Evolutionary conservation across 2,888 invertebrate genomes (phyloP).

Genomic region (Cosmopolites sordidus): DNA sequence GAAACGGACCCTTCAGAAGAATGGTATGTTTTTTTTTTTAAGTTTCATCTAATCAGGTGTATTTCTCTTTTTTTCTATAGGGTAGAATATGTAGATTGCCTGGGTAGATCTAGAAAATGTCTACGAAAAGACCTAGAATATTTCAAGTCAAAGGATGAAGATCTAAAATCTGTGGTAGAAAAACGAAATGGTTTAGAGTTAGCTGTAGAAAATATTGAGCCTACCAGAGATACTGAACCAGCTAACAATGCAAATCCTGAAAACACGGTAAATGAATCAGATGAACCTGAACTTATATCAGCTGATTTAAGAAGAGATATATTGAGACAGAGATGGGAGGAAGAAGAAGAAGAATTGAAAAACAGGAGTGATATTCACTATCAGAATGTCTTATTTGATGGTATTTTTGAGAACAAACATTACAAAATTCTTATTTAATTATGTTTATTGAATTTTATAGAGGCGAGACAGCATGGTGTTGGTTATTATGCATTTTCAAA

Average conservation of each 20-base stretch:
- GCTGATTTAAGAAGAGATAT: constrained; percentile 61
- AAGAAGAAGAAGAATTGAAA: constrained; percentile 69
- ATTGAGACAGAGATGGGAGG: constrained; percentile 82
- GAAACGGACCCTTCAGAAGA: constrained; percentile 53
- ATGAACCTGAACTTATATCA: constrained; percentile 49
- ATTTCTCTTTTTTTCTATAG: no score
- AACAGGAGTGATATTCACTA: constrained; percentile 81
- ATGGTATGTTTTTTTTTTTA: constrained; percentile 50
- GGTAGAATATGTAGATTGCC: constrained; percentile 84
- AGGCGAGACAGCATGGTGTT: constrained; percentile 89
- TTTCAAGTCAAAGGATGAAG: constrained; percentile 61
- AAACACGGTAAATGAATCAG: constrained; percentile 28
- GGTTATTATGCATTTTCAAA: constrained; percentile 89
- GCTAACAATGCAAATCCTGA: constrained; percentile 33
- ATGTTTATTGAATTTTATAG: constrained; percentile 53
- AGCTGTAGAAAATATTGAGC: background rate
- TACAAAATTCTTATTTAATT: no score
- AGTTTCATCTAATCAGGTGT: no score
- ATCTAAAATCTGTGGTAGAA: constrained; percentile 44
- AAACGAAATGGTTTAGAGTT: constrained; percentile 18
- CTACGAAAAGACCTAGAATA: constrained; percentile 69
- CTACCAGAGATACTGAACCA: constrained; percentile 17
- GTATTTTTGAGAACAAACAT: constrained; percentile 46
- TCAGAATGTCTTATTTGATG: constrained; percentile 85
- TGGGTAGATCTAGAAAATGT: constrained; percentile 84